Base-by-base conservation (phyloP, 2,888 invertebrate species). In the Synergus gifuensis region DNA sequence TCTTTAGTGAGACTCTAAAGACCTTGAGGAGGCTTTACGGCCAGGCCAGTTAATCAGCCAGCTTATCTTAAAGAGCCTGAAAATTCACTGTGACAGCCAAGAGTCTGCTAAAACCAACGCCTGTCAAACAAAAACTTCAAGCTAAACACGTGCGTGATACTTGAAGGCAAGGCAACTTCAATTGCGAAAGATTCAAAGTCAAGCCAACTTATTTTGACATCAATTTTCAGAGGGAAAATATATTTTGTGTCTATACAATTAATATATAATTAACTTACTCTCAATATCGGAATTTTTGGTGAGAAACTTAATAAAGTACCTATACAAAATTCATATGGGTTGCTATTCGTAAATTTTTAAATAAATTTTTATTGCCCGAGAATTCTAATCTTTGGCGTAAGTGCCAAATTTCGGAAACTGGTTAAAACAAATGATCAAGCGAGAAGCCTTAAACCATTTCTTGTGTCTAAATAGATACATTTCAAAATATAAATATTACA, bases 21-120 rank as follows among this genome's bases (percentile, higher is more conserved):
- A 67, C 18, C 67, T 54, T n/a, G 36, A 73, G 54, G 11, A 66
- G 64, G 11, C 18, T 66, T 66, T 42, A 28, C 36, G n/a, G 73
- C 73, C 49, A 54, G 49, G 54, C 54, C 28, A 28, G 46, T 49
- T 69, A 54, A 73, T 73, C 73, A 54, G 49, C n/a, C 73, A 73
- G 73, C 73, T 73, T 73, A 73, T 54, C 36, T 54, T 36, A 54
- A 69, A 69, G n/a, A 73, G n/a, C 16, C 49, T 54, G 73, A 54
- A 73, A 73, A 73, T 73, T 40, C 54, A 49, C 49, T 54, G 73
- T 16, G 73, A 73, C 73, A 73, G 54, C 36, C 42, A 66, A 64
- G 40, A 36, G 64, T 40, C 46, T 67, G 67, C n/a, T 40, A 60
- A 60, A 60, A 40, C 64, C 40, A 66, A 66, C n/a, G n/a, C 64